These are phyloP conservation scores for Sericinus montela DNA, from an alignment of 2,888 invertebrate species.

Conservation along the genomic window DNA sequence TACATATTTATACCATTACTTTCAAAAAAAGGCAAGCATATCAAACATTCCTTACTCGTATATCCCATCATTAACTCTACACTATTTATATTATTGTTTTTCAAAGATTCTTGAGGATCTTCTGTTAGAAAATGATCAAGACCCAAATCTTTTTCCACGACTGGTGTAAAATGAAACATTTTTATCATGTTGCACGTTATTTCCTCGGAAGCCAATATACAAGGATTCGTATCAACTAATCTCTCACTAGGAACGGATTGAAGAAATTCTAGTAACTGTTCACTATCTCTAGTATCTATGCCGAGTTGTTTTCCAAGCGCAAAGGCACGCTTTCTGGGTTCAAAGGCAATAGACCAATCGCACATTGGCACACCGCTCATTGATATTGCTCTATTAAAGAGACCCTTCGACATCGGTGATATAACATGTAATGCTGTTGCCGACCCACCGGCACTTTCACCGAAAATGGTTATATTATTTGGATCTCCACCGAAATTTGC, in stretches of 20 bases:
- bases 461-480: slow-evolving; percentile 44
- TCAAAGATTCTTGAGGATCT: slow-evolving; percentile 32
- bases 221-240: slow-evolving; percentile 31
- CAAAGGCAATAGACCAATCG: slow-evolving; percentile 69
- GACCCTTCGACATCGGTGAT: slow-evolving; percentile 48
- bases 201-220: slow-evolving; percentile 37
- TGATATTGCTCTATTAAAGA: slow-evolving; percentile 71
- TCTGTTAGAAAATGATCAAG: slow-evolving; percentile 40
- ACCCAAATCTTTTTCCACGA: slow-evolving; percentile 49
- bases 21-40: slow-evolving; percentile 25
- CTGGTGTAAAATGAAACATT: slow-evolving; percentile 43
- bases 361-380: slow-evolving; percentile 82
- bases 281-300: slow-evolving; percentile 32
- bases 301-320: slow-evolving; percentile 39
- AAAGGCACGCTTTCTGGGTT: slow-evolving; percentile 65
- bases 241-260: slow-evolving; percentile 31
- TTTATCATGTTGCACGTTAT: slow-evolving; percentile 30
- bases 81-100: slow-evolving; percentile 60
- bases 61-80: slow-evolving; percentile 85
- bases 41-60: slow-evolving; percentile 81
- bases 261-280: slow-evolving; percentile 34
- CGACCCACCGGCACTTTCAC: slow-evolving; percentile 47
- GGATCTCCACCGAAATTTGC: slow-evolving; percentile 44
- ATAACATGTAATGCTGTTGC: slow-evolving; percentile 39
- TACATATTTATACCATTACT: slow-evolving; percentile 24